phyloP scores from a whole-genome alignment of 2,113 vertebrate genomes.

The Cichladusa arquata region DNA sequence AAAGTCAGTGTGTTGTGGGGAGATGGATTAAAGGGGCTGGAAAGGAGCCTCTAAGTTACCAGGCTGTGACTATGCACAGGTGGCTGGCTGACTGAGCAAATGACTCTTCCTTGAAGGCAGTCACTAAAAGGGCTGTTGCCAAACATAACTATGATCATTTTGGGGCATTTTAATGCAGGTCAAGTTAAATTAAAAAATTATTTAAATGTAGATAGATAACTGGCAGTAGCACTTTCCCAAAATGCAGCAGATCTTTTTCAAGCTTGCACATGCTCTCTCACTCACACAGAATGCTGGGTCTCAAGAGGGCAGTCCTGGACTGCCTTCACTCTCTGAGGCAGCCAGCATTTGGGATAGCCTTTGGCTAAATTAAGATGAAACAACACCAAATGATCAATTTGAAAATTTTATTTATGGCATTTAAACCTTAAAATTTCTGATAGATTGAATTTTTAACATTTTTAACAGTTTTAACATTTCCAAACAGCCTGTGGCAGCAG shows the following conservation, averaged over 20 bases:
- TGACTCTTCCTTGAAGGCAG: background rate
- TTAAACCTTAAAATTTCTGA: background rate
- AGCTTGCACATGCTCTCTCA: accelerated
- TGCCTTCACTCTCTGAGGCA: background rate
- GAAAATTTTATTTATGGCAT: background rate
- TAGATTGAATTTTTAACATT: background rate
- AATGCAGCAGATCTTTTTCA: background rate
- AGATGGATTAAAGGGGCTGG: background rate
- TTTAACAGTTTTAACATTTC: background rate
- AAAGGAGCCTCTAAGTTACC: background rate
- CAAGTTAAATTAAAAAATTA: background rate
- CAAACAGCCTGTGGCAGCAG: background rate
- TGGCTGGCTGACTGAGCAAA: background rate
- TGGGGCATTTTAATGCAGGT: background rate
- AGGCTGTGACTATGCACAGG: background rate
- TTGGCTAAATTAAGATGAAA: background rate
- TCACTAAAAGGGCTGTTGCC: background rate
- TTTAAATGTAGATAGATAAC: background rate
- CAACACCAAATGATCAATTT: background rate
- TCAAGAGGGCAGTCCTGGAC: background rate
- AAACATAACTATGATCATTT: background rate
- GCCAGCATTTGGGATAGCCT: background rate
- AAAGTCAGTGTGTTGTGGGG: background rate
- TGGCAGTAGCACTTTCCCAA: background rate
- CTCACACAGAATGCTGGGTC: background rate